Base-by-base conservation (phyloP, 1,140 invertebrate species). In the Oscheius sp. region DNA sequence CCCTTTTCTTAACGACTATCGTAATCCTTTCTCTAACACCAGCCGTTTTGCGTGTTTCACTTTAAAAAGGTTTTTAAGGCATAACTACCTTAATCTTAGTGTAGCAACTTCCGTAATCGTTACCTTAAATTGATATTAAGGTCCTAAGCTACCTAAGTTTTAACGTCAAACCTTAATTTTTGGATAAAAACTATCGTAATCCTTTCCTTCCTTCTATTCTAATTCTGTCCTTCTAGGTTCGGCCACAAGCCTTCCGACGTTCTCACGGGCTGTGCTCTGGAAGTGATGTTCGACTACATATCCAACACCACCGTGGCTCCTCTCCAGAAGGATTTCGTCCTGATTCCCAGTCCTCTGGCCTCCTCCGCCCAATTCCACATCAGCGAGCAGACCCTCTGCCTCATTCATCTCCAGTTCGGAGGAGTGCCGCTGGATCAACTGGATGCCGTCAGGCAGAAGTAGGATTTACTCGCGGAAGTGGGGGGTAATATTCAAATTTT, bases 231-330 rank as follows among this genome's bases (percentile, higher is more conserved):
- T 59, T 61, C 0, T 23, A 45, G 42, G 42, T 71, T 71, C 28
- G 62, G 52, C 20, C 38, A 73, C 29, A 20, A 23, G 74, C 42
- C 79, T 70, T 65, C 66, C 55, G 81, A 79, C 31, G 68, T 84
- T 83, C 85, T 84, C 63, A 85, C 84, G 63, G 83, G 91, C 46
- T 88, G 87, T 23, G 90, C 89, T 2, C 88, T 90, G 71, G 87
- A 88, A 20, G 85, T 94, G n/a, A 84, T 94, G 3, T 84, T 93
- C 63, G 91, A 92, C 71, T 95, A 95, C 86, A 85, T 96, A 29
- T 91, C 90, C 2, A 90, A 93, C 77, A 92, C 91, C 15, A 88
- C 92, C 18, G 90, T 92, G 26, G 90, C 92, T 79, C 92, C 92
- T 3, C 83, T 96, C 52, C 90, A 93, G 80, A 88, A 90, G 79